phyloP scores from a whole-genome alignment of 2,113 vertebrate genomes.

The Morphnarchus princeps region DNA sequence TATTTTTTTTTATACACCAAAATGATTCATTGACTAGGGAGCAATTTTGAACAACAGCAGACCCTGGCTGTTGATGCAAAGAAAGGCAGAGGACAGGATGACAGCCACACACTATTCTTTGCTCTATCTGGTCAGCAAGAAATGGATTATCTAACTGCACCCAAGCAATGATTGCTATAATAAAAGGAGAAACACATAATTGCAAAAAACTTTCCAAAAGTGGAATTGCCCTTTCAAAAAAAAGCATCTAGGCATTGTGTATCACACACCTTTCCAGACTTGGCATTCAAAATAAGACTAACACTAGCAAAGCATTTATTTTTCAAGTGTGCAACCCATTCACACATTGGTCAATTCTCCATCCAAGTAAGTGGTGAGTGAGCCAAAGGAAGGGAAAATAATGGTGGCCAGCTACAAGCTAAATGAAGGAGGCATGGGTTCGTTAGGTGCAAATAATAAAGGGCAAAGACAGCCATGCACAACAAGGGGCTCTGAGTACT shows the following conservation, averaged over 20 bases:
- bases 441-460: not conserved
- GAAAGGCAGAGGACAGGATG: not conserved
- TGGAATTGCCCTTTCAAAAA: not conserved
- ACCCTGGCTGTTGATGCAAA: not conserved
- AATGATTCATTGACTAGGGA: not conserved
- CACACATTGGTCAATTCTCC: not conserved
- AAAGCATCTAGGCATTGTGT: fast-evolving
- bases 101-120: not conserved
- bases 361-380: not conserved
- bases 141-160: not conserved
- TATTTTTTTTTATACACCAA: not conserved
- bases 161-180: not conserved
- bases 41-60: not conserved
- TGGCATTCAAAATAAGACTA: not conserved
- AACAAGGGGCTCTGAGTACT: slow-evolving; percentile 69
- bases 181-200: fast-evolving
- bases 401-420: not conserved
- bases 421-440: not conserved
- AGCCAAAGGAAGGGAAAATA: not conserved
- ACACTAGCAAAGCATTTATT: not conserved
- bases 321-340: not conserved
- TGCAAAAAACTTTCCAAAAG: not conserved
- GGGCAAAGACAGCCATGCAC: slow-evolving; percentile 43
- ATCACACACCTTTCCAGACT: not conserved
- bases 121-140: not conserved